Conservation (phyloP, 1,140 invertebrate genomes). For the Scaptodrosophila lebanonensis region DNA sequence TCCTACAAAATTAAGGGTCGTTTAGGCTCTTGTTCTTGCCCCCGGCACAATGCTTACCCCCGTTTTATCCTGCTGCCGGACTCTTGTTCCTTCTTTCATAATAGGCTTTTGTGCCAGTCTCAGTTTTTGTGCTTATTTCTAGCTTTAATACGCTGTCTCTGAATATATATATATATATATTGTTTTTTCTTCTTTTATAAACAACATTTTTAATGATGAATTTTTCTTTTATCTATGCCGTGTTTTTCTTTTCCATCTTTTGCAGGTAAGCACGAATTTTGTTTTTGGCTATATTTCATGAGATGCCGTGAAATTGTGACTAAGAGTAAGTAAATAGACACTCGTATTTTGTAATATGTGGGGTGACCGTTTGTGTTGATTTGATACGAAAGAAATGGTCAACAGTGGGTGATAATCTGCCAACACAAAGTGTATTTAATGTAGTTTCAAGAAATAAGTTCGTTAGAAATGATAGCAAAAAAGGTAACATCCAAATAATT, state of each 20-base stretch:
- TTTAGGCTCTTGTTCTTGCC: slow-evolving; percentile 9
- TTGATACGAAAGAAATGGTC: too few relatives aligned
- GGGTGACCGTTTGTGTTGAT: too few relatives aligned
- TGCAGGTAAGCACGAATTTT: slow-evolving; percentile 54
- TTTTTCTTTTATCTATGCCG: slow-evolving; percentile 34
- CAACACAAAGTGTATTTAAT: too few relatives aligned
- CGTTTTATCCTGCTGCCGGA: slow-evolving; percentile 5
- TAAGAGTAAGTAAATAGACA: too few relatives aligned
- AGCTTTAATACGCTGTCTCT: not conserved
- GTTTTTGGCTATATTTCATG: too few relatives aligned
- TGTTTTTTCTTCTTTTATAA: slow-evolving; percentile 39
- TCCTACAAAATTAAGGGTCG: slow-evolving; percentile 40
- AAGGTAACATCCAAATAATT: too few relatives aligned
- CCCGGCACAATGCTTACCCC: slow-evolving; percentile 17
- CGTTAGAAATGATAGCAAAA: too few relatives aligned
- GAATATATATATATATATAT: slow-evolving; percentile 12
- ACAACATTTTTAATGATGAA: slow-evolving; percentile 25
- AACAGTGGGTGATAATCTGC: too few relatives aligned
- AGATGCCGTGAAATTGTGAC: too few relatives aligned
- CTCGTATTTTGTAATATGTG: too few relatives aligned
- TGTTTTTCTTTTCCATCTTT: slow-evolving; percentile 23
- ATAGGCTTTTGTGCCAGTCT: slow-evolving; percentile 56
- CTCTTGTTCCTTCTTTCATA: slow-evolving; percentile 36
- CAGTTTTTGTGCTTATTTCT: slow-evolving; percentile 31
- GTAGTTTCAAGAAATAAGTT: too few relatives aligned